A percentile compares a stretch with the other conserved stretches of the same genome.
Conservation (phyloP, 35 echinoderm and acorn worm species). For the Heliocidaris tuberculata region DNA sequence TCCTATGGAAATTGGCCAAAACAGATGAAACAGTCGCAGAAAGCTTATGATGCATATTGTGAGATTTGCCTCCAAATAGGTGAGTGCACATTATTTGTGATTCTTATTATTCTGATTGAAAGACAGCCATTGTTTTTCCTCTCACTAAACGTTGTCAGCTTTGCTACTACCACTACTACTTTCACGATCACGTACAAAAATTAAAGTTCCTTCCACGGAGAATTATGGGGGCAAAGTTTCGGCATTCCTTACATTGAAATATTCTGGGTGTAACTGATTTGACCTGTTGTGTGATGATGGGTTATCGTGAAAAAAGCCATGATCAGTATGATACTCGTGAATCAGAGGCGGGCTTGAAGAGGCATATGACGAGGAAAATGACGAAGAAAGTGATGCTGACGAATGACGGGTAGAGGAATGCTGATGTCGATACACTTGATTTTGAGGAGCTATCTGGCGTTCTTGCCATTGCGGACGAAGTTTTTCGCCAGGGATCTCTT, state of each 20-base stretch:
- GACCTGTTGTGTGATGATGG: background rate
- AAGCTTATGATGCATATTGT: too few species aligned
- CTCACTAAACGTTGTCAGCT: too few species aligned
- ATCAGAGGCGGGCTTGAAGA: background rate
- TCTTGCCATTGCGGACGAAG: background rate
- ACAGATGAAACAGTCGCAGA: too few species aligned
- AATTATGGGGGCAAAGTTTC: too few species aligned
- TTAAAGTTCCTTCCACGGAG: too few species aligned
- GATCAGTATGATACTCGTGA: background rate
- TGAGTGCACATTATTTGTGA: too few species aligned
- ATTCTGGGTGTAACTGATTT: background rate
- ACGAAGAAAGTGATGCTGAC: background rate
- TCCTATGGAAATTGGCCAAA: too few species aligned
- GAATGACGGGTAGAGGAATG: background rate
- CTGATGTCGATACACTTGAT: background rate
- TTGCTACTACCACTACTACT: too few species aligned
- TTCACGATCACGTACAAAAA: too few species aligned
- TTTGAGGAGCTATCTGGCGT: background rate
- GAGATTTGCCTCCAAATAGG: too few species aligned
- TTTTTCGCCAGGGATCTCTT: background rate
- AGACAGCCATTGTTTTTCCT: too few species aligned
- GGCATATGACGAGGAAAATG: background rate
- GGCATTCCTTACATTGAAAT: background rate
- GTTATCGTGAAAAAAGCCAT: background rate
- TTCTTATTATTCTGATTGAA: too few species aligned